A percentile compares a stretch with the other conserved stretches of the same genome.
Conservation (phyloP, 1,140 invertebrate genomes). For the Varroa destructor region DNA sequence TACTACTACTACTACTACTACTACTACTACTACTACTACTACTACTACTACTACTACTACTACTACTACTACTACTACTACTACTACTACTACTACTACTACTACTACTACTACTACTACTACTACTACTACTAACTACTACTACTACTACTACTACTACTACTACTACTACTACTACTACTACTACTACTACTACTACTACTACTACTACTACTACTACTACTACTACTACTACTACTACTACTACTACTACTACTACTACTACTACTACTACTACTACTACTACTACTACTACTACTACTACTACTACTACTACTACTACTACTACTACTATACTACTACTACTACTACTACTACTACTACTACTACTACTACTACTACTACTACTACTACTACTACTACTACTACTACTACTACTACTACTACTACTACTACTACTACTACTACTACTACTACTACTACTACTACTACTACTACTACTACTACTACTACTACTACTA, state of each 20-base stretch:
- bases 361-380: slow-evolving; percentile 31
- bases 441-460: slow-evolving; percentile 29
- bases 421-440: slow-evolving; percentile 31
- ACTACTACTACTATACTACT: no score
- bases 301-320: no score
- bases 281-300: slow-evolving; percentile 31
- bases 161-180: slow-evolving; percentile 34
- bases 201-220: slow-evolving; percentile 31
- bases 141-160: no score
- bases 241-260: no score
- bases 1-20: no score
- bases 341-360: no score
- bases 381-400: slow-evolving; percentile 31
- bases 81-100: no score
- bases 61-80: no score
- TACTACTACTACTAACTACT: no score
- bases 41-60: no score
- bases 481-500: slow-evolving; percentile 30
- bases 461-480: slow-evolving; percentile 29
- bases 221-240: slow-evolving; percentile 31
- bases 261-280: slow-evolving; percentile 31
- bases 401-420: slow-evolving; percentile 31
- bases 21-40: no score
- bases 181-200: slow-evolving; percentile 30
- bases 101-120: no score